Base-by-base conservation (phyloP, 2,888 invertebrate species). In the Rhodophaea formosa region DNA sequence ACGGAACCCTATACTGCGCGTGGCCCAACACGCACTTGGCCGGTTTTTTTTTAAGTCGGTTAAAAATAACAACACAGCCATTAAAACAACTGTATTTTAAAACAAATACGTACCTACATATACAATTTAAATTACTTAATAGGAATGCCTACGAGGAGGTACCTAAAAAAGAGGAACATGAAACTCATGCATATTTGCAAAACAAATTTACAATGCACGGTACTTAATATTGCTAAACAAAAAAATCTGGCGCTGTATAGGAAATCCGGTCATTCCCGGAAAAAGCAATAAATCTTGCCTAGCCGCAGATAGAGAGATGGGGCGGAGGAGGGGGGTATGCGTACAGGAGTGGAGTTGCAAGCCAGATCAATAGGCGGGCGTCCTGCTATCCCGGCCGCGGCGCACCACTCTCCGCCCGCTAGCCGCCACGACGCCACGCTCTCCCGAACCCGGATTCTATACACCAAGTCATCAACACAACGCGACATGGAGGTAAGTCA, bases 241-340 rank as follows among this genome's bases (percentile, higher is more conserved):
- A 70, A 72, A 71, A 69, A 65, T 70, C 62, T 64, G 69, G 63
- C 64, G 68, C 68, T 65, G 64, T 57, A 59, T 67, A 73, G 80
- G 81, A 84, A 81, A 84, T 85, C 79, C 80, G 77, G 77, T 75
- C 77, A 80, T 83, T 83, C 82, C 79, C 80, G 83, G 85, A 82
- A 85, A 82, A 79, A 73, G 80, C 67, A 75, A 86, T 86, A 88
- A 86, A 86, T 86, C 78, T 80, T 77, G 74, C 72, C 76, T 79
- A 78, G 78, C 78, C 79, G 74, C 79, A 80, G 82, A 82, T 81
- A 80, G 75, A 80, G 72, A 72, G 71, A 71, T 74, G 67, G 68
- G 65, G 66, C 67, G 63, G 72, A 69, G 61, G 68, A 65, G 66
- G 68, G 72, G 71, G 73, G 72, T 66, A 71, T 77, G 74, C 76